phyloP scores from a whole-genome alignment of 2,797 vertebrate genomes.

The Helarctos malayanus region DNA sequence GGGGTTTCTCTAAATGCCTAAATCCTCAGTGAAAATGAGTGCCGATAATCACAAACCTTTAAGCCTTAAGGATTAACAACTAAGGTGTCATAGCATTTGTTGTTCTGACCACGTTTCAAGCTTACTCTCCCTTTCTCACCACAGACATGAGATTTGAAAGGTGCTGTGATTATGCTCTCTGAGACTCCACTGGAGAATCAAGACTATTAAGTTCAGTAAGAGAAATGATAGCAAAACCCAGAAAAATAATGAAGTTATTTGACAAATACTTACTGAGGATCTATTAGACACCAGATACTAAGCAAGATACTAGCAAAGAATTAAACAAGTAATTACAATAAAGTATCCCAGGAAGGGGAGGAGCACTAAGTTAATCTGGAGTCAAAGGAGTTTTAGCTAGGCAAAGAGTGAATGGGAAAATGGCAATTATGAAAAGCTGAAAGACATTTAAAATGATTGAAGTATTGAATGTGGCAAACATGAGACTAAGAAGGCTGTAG shows the following conservation, averaged over 20 bases:
- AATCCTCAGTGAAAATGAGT: not conserved
- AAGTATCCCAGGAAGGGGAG: not conserved
- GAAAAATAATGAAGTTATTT: conserved; percentile 17
- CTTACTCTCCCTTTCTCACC: not conserved
- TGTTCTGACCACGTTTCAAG: not conserved
- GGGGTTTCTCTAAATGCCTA: not conserved
- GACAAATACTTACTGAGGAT: conserved; percentile 23
- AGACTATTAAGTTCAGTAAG: not conserved
- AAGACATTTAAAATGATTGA: not conserved
- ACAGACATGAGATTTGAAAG: not conserved
- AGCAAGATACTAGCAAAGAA: not conserved
- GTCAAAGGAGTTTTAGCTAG: not conserved
- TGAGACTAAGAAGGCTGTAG: not conserved
- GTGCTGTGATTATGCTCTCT: not conserved
- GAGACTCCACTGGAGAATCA: not conserved
- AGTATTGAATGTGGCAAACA: not conserved
- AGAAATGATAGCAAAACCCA: not conserved
- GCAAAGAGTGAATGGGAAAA: not conserved
- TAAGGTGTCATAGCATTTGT: not conserved
- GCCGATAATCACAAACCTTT: not conserved
- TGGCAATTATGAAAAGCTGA: not conserved
- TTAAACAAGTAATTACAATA: not conserved
- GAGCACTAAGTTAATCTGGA: not conserved
- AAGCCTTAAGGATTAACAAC: conserved; percentile 31
- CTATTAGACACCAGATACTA: not conserved